Evolutionary conservation across 2,888 invertebrate species (phyloP).

Genomic region (Cephalotes varians): DNA sequence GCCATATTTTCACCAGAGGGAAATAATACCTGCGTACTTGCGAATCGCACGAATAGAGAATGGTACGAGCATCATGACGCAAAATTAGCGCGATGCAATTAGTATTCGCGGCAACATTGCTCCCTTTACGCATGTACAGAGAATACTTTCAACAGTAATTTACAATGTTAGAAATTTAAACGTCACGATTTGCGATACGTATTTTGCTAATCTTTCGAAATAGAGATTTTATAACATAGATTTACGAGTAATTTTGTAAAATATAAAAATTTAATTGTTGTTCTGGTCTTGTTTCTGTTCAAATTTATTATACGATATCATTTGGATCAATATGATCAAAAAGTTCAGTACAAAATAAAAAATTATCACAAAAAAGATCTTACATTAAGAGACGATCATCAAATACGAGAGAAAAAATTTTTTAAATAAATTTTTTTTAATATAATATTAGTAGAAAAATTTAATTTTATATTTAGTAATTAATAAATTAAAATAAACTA

Average conservation of each 20-base stretch:
- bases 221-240: neutral
- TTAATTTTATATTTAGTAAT: too few species aligned
- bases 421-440: too few species aligned
- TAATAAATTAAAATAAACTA: too few species aligned
- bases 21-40: neutral
- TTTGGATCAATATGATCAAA: too few species aligned
- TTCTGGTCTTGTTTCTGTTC: too few species aligned
- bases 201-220: neutral
- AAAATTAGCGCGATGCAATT: slow-evolving; percentile 31
- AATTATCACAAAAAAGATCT: too few species aligned
- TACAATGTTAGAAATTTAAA: slow-evolving; percentile 1
- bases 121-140: neutral
- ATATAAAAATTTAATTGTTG: neutral
- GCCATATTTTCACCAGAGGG: slow-evolving; percentile 13
- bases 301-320: too few species aligned
- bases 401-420: too few species aligned
- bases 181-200: neutral
- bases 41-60: slow-evolving; percentile 7
- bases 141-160: neutral
- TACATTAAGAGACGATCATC: too few species aligned
- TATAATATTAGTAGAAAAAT: too few species aligned
- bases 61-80: neutral
- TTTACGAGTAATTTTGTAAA: neutral
- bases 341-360: too few species aligned
- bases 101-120: neutral